These are phyloP conservation scores for Steromphala cineraria DNA, from an alignment of 2,888 invertebrate genomes.

Conservation along the genomic window DNA sequence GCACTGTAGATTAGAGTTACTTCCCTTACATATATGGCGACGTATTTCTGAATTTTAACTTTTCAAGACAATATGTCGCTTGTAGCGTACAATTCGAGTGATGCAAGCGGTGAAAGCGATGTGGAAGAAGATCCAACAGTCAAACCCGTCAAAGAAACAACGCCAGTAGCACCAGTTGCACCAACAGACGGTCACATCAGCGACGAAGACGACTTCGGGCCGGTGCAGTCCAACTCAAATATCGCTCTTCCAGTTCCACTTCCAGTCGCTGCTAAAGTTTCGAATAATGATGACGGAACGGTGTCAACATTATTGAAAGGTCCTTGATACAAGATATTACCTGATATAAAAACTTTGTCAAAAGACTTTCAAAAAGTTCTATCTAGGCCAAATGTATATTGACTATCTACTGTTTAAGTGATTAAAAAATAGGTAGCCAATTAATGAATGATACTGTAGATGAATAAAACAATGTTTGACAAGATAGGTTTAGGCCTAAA, in stretches of 20 bases:
- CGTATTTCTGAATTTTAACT: background rate
- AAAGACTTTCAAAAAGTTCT: too few species aligned
- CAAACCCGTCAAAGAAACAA: background rate
- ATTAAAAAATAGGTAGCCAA: too few species aligned
- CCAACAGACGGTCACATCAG: conserved; percentile 34
- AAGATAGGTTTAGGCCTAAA: too few species aligned
- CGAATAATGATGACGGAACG: background rate
- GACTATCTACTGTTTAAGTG: too few species aligned
- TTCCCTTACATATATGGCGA: background rate
- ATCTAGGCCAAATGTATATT: too few species aligned
- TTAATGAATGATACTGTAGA: too few species aligned
- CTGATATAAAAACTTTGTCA: too few species aligned
- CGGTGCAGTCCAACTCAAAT: background rate
- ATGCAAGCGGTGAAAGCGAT: conserved; percentile 53
- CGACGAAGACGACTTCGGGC: conserved; percentile 39
- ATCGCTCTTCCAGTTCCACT: background rate
- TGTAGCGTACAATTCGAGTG: conserved; percentile 63
- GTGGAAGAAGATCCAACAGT: conserved; percentile 30
- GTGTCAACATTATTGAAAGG: background rate
- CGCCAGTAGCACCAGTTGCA: background rate
- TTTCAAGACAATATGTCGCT: conserved; percentile 49
- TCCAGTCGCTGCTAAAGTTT: background rate
- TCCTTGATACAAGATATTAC: background rate
- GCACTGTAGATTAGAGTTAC: background rate
- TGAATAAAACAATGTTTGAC: too few species aligned